phyloP scores from a whole-genome alignment of 2,888 invertebrate species.

The Ptychoptera contaminata region DNA sequence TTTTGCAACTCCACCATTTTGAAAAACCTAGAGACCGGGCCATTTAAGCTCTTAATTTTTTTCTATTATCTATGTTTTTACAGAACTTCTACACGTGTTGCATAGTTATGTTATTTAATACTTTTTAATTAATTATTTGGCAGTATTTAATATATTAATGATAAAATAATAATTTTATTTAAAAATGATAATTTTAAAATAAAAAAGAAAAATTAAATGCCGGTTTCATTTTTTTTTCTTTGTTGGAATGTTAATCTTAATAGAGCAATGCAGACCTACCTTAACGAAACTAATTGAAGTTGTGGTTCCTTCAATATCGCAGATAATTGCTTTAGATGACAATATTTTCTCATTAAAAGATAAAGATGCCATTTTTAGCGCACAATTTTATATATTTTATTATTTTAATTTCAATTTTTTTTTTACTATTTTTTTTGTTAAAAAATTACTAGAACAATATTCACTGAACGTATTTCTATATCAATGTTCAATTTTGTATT shows the following conservation, averaged over 20 bases:
- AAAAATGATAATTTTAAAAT: neutral
- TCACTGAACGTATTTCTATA: no score
- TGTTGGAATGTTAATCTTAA: neutral
- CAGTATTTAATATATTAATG: neutral
- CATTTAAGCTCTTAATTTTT: no score
- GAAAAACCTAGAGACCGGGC: no score
- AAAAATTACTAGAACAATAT: no score
- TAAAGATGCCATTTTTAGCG: neutral
- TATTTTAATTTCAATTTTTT: no score
- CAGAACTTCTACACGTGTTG: neutral
- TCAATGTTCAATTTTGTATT: no score
- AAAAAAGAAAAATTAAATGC: neutral
- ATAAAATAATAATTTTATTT: neutral
- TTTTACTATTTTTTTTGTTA: no score
- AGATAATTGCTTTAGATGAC: slow-evolving; percentile 28
- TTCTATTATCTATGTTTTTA: neutral
- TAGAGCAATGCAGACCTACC: slow-evolving; percentile 20
- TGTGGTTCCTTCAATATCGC: slow-evolving; percentile 61
- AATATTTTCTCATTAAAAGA: neutral
- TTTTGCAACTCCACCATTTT: neutral
- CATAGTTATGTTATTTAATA: neutral
- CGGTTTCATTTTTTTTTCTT: neutral
- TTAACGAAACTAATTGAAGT: slow-evolving; percentile 57
- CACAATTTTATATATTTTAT: neutral
- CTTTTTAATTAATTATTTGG: neutral